Evolutionary conservation across 2,797 vertebrate genomes (phyloP), one percentile per base, ranked within the genome.

Genomic region (Rhyacichthys aspro): DNA sequence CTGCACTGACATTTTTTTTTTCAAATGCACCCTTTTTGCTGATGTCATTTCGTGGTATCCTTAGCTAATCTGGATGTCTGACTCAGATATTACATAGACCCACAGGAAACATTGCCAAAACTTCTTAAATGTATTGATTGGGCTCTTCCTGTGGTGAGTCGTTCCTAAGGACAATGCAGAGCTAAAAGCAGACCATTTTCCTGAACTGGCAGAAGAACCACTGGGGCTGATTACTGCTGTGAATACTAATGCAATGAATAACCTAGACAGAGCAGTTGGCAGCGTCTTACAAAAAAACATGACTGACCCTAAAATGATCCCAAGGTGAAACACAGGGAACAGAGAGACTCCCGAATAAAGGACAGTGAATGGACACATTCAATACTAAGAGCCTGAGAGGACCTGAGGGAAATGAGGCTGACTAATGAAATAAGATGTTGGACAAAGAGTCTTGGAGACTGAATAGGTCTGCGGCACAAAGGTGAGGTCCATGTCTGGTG

Each of bases 161-260:
- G 43, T n/a, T 67, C 11, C 17, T 69, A 9, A 72, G 71, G 12
- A 34, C 8, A 14, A 38, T 18, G 17, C 36, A 46, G 15, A 45
- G 46, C 6, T 77, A 67, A 68, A 78, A 79, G 53, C 59, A 75
- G 79, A 67, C 62, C 62, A 50, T 43, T 44, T 56, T 17, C 66
- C 23, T 28, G 60, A 50, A 63, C 28, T 55, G 18, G 44, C 58
- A 63, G 64, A 59, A 75, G 62, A 78, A 55, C 43, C 46, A 68
- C 16, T 45, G 34, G 74, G 60, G 45, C 56, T 64, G 77, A 81
- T 36, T 10, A 59, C 70, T 74, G 72, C 58, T 50, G 56, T 73
- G 82, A 84, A 87, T 88, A 72, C 76, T 83, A 83, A 88, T 83
- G 63, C 17, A 23, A 9, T n/a, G 34, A 65, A 70, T 66, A 67